A percentile compares a stretch with the other conserved stretches of the same genome.
Evolutionary conservation across 1,140 invertebrate species (phyloP).

Genomic region (Drosophila bifasciata): DNA sequence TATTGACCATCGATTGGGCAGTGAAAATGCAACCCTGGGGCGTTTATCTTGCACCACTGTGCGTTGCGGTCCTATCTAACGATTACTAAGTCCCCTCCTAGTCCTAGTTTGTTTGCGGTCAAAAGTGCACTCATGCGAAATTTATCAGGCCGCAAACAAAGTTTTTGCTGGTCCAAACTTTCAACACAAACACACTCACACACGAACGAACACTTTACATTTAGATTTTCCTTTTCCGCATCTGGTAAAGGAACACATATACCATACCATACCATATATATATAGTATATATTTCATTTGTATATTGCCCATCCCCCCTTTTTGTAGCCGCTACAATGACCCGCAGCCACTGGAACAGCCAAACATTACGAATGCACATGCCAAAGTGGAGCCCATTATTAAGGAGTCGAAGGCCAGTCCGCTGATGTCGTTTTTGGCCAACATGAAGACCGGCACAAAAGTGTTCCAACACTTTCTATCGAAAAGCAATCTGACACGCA

Average conservation of each 20-base stretch:
- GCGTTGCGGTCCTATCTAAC: too few relatives aligned
- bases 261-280: not conserved
- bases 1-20: too few relatives aligned
- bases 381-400: conserved; percentile 79
- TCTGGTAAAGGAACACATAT: conserved; percentile 6
- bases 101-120: conserved; percentile 75
- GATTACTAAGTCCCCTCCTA: conserved; percentile 30
- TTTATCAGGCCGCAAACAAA: conserved; percentile 65
- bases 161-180: conserved; percentile 83
- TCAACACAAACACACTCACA: conserved; percentile 57
- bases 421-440: conserved; percentile 86
- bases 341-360: conserved; percentile 82
- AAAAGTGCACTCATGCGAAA: conserved; percentile 78
- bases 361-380: conserved; percentile 77
- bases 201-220: conserved; percentile 4
- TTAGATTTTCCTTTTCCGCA: conserved; percentile 24
- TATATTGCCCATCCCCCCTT: conserved; percentile 1
- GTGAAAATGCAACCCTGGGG: too few relatives aligned
- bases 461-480: conserved; percentile 88
- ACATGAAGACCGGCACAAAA: conserved; percentile 86
- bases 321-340: conserved; percentile 78
- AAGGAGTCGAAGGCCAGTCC: conserved; percentile 86
- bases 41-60: too few relatives aligned
- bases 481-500: conserved; percentile 86
- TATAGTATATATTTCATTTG: not conserved